Base-by-base conservation (phyloP, 1,140 invertebrate genomes). In the Drosophila pectinifera region DNA sequence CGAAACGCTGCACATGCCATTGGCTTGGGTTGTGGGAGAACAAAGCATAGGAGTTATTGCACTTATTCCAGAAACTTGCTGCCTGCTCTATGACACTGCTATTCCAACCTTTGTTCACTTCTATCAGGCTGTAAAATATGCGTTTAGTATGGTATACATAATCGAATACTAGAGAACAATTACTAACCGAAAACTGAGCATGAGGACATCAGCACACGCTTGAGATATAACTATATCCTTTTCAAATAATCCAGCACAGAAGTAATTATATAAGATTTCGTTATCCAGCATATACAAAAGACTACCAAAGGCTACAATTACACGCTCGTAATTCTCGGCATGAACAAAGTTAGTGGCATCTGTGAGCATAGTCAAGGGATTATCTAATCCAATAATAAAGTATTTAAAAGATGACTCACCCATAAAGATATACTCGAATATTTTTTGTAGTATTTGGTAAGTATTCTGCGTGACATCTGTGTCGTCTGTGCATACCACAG, bases 361-460 rank as follows among this genome's bases (percentile, higher is more conserved):
- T 89, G 34, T 16, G 3, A 3, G 3, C 0, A 14, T 3, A 41
- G 4, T 26, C 10, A 16, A 36, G 11, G 22, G 10, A 24, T 18
- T 31, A 22, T 11, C 2, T 10, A n/a, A n/a, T 31, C 6, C n/a
- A 16, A 39, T 3, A 16, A 45, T n/a, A 13, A 28, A 39, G 2
- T 2, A 18, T 7, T 6, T 22, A 31, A 1, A 13, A 3, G 8
- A n/a, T 1, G 4, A 22, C 5, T 49, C 31, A 88, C 84, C 76
- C 34, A 34, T 68, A 10, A 83, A 67, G 8, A 88, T 16, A 46
- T 67, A 88, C 10, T 80, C 62, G 38, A 90, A 88, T 26, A 78
- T 59, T 11, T 45, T 45, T 22, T 68, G 22, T 11, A 88, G 5
- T 0, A 39, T 51, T 36, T 42, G 34, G 16, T 36, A 80, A 5